A percentile compares a stretch with the other conserved stretches of the same genome.
Conservation (phyloP, 1,140 invertebrate genomes). For the Drosophila serrata region DNA sequence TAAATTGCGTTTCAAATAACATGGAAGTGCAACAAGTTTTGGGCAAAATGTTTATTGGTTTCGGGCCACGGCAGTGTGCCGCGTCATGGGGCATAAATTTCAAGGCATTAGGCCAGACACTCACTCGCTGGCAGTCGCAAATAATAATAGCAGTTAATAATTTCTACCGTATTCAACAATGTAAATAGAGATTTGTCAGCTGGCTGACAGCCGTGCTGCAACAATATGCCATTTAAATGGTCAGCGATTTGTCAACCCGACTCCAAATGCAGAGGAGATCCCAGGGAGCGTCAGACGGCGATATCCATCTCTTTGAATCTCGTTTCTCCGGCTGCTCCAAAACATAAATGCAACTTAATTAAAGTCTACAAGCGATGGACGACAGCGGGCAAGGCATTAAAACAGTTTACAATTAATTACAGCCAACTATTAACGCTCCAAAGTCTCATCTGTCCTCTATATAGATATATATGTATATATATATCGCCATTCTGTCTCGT, state of each 20-base stretch:
- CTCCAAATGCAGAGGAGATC: constrained; percentile 37
- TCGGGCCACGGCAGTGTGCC: constrained; percentile 18
- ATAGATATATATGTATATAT: not conserved
- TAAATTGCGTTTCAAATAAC: constrained; percentile 67
- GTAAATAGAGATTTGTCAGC: constrained; percentile 80
- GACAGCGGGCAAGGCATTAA: constrained; percentile 52
- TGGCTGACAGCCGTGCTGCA: constrained; percentile 56
- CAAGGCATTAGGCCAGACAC: constrained; percentile 44
- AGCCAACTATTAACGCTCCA: constrained; percentile 53
- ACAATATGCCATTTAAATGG: constrained; percentile 74
- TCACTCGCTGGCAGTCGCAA: constrained; percentile 27
- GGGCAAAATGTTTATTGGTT: constrained; percentile 58
- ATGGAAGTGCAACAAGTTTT: constrained; percentile 77
- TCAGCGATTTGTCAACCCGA: constrained; percentile 71
- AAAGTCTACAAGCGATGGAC: constrained; percentile 52
- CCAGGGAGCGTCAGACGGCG: constrained; percentile 4
- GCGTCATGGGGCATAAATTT: constrained; percentile 68
- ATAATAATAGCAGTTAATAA: constrained; percentile 77
- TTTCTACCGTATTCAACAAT: constrained; percentile 73
- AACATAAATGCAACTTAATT: constrained; percentile 83
- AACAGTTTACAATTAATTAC: constrained; percentile 78
- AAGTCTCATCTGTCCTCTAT: constrained; percentile 16
- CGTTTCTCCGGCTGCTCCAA: constrained; percentile 61
- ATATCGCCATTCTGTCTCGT: constrained; percentile 11
- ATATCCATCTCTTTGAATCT: constrained; percentile 29